These are phyloP conservation scores for Dione vanillae DNA, from an alignment of 2,888 invertebrate genomes.

Conservation along the genomic window DNA sequence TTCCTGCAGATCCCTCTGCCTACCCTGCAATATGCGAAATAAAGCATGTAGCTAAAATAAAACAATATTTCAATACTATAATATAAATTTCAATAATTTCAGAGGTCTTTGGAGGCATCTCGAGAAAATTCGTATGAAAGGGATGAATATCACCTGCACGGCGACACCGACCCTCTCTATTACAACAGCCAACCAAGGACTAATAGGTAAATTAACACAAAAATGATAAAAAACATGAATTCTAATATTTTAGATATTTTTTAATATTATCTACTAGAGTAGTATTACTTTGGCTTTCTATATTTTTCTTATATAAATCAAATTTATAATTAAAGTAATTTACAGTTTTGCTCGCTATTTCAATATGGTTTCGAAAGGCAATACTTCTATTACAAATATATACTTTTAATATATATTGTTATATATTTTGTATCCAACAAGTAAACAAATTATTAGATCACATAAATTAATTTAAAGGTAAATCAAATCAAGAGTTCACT, in stretches of 20 bases:
- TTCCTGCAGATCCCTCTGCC: too few species aligned
- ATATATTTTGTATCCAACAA: background rate
- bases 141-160: slow-evolving; percentile 87
- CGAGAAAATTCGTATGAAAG: slow-evolving; percentile 93
- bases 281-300: too few species aligned
- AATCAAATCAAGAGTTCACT: background rate
- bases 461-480: background rate
- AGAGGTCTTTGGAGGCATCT: slow-evolving; percentile 90
- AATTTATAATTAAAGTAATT: too few species aligned
- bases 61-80: too few species aligned
- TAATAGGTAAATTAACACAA: slow-evolving; percentile 77
- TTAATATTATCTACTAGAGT: too few species aligned
- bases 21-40: too few species aligned
- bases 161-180: slow-evolving; percentile 88
- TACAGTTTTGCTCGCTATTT: too few species aligned
- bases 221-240: background rate
- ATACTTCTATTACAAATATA: too few species aligned
- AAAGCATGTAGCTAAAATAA: too few species aligned
- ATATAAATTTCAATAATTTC: slow-evolving; percentile 54
- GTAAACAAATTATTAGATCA: background rate
- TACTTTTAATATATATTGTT: slow-evolving; percentile 47
- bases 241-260: too few species aligned
- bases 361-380: too few species aligned
- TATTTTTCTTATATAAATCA: too few species aligned
- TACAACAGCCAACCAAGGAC: slow-evolving; percentile 94